Conservation (phyloP, 2,113 vertebrate species). For the Platycercus adscitus region DNA sequence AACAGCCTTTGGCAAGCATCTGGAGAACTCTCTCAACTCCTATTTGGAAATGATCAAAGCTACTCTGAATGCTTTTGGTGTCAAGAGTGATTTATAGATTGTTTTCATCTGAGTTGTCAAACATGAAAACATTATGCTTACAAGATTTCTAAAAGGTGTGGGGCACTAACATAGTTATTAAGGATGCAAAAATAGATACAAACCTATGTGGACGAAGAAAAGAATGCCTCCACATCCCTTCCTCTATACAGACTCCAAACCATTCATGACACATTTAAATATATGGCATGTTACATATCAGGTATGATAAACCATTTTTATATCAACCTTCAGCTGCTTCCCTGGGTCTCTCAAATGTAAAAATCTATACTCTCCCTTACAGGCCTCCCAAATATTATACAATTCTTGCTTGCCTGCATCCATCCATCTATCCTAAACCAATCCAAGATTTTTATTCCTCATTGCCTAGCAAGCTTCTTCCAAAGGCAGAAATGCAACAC, state of each 20-base stretch:
- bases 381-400: background rate
- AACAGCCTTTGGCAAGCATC: background rate
- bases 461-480: background rate
- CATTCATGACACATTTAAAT: background rate
- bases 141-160: background rate
- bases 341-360: background rate
- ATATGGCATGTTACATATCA: background rate
- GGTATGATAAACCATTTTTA: background rate
- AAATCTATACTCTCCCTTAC: background rate
- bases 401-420: background rate
- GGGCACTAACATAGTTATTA: background rate
- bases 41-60: background rate
- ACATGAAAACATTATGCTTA: background rate
- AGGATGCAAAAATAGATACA: background rate
- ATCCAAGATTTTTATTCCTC: background rate
- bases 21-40: accelerated
- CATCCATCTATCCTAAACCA: background rate
- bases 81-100: background rate
- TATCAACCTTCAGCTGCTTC: background rate
- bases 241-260: background rate
- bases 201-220: background rate
- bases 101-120: background rate
- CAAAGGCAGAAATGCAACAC: background rate
- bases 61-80: background rate
- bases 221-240: background rate